Evolutionary conservation across 2,797 vertebrate genomes (phyloP).

Genomic region (Cheirogaleus major): DNA sequence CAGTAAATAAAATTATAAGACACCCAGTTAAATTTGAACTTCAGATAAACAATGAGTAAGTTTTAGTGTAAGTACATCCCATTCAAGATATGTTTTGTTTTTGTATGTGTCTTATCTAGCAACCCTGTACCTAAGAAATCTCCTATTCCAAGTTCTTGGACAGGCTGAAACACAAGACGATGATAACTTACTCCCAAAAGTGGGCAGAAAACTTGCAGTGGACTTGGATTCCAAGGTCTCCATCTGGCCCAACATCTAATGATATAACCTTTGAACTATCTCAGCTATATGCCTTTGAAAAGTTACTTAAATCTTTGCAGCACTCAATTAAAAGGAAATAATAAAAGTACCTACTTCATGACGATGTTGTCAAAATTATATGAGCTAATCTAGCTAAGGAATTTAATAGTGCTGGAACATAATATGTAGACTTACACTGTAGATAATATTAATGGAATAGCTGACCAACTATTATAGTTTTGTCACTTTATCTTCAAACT

Average conservation of each 20-base stretch:
- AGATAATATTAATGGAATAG: background rate
- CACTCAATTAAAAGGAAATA: background rate
- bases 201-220: background rate
- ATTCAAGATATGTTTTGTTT: background rate
- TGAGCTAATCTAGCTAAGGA: background rate
- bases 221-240: background rate
- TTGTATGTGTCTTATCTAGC: background rate
- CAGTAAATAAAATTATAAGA: background rate
- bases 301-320: background rate
- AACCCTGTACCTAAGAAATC: background rate
- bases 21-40: background rate
- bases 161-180: background rate
- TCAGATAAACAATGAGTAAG: background rate
- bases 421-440: background rate
- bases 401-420: background rate
- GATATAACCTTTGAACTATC: background rate
- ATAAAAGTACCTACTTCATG: background rate
- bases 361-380: background rate
- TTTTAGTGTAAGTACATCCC: background rate
- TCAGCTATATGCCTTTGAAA: background rate
- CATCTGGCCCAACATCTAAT: background rate
- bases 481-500: background rate
- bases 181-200: background rate
- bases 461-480: background rate
- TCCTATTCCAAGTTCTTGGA: background rate